phyloP scores from a whole-genome alignment of 2,888 invertebrate species.

The Nomada hirtipes region DNA sequence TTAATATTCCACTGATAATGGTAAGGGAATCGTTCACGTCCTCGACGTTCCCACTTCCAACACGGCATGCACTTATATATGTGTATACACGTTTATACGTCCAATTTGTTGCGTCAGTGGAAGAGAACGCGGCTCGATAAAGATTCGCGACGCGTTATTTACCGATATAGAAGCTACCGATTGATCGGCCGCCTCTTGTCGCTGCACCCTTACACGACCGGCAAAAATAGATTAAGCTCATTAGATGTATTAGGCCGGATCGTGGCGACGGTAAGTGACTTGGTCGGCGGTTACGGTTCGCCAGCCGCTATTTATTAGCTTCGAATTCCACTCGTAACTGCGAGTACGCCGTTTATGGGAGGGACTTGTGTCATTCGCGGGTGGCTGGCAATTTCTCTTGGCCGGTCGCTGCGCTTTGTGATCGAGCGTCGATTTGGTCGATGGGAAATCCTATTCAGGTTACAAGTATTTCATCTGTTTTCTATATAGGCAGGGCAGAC shows the following conservation, averaged over 20 bases:
- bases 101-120: constrained; percentile 42
- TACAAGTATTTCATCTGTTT: no score
- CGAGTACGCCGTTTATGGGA: constrained; percentile 54
- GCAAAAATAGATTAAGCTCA: constrained; percentile 65
- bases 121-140: constrained; percentile 41
- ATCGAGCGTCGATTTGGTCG: constrained; percentile 9
- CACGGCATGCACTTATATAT: background rate
- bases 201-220: constrained; percentile 57
- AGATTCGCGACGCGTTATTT: constrained; percentile 35
- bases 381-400: constrained; percentile 52
- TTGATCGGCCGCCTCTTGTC: constrained; percentile 59
- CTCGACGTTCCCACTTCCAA: background rate
- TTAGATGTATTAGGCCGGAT: constrained; percentile 66
- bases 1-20: constrained; percentile 13
- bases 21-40: background rate
- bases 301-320: constrained; percentile 60
- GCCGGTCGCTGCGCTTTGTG: constrained; percentile 7
- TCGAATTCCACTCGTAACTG: constrained; percentile 34
- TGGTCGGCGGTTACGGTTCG: constrained; percentile 42
- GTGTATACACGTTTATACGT: background rate
- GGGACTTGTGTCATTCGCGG: constrained; percentile 51
- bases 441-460: background rate
- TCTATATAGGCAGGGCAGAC: no score
- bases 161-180: constrained; percentile 54
- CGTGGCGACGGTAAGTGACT: constrained; percentile 53